Base-by-base conservation (phyloP, 2,797 vertebrate genomes). In the Melopsittacus undulatus region DNA sequence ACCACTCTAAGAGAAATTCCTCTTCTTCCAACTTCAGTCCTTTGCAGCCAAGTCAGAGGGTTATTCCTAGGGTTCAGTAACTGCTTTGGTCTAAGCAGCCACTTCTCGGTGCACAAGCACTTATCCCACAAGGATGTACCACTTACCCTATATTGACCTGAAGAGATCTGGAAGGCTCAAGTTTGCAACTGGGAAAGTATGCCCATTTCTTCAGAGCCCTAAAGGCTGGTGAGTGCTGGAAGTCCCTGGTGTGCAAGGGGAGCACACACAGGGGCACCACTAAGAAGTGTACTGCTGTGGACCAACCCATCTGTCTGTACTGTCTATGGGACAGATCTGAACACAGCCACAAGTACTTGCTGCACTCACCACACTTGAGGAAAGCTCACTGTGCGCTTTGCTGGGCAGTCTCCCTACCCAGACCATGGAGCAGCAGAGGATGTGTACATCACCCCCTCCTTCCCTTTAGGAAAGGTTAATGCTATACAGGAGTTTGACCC, bases 291-390 rank as follows among this genome's bases (percentile, higher is more conserved):
- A 81, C 77, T 27, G 40, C 14, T 42, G 32, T 2, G 30, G 88
- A 83, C 36, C 22, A 75, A 40, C 13, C 7, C 13, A 0, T 51
- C 80, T 0, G 0, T 18, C 30, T 63, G 59, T 61, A 66, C 16
- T 49, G 56, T 62, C 66, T 54, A 64, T 67, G 29, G 43, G 61
- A 59, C 43, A 66, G 48, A 54, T 17, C 56, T 43, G 38, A 80
- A 46, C 1, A 0, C 29, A 51, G 83, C 29, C 36, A 40, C 2
- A 3, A 61, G 45, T 12, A 32, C 0, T 0, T 30, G 49, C 45
- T 36, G 56, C n/a, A 15, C 36, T 49, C 56, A 21, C 4, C 1
- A 4, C 6, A 8, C 24, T 18, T 48, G n/a, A 43, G 48, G 72
- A 70, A 64, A 90, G n/a, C 23, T 46, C 45, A 10, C 56, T 24